Evolutionary conservation across 2,113 vertebrate species (phyloP).

Genomic region (Fulica atra): DNA sequence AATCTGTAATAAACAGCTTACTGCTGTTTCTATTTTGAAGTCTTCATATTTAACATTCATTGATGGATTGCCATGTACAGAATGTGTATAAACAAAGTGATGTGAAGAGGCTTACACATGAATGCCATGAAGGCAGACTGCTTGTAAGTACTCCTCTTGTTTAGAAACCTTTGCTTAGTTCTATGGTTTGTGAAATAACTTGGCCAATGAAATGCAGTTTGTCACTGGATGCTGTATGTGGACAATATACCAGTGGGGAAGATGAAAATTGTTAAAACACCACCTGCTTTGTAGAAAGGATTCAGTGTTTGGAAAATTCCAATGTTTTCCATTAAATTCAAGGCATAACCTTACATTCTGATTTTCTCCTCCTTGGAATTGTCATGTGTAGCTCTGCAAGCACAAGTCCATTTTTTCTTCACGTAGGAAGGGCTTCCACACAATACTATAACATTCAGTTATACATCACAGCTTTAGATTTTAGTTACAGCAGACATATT

Average conservation of each 20-base stretch:
- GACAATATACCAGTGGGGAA: background rate
- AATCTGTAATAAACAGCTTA: constrained; percentile 56
- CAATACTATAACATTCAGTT: background rate
- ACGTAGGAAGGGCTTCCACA: background rate
- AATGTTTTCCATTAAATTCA: background rate
- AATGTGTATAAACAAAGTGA: constrained; percentile 42
- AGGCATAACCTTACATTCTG: background rate
- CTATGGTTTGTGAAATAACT: constrained; percentile 6
- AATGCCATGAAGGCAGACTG: constrained; percentile 27
- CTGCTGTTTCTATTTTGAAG: constrained; percentile 62
- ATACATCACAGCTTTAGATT: background rate
- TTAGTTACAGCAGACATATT: background rate
- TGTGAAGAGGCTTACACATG: constrained; percentile 27
- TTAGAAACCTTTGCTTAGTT: constrained; percentile 10
- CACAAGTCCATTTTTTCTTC: background rate
- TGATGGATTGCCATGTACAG: constrained; percentile 46
- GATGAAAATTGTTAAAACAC: background rate
- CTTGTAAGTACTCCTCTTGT: background rate
- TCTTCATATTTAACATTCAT: constrained; percentile 7
- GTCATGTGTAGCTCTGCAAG: background rate
- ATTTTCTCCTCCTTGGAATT: background rate
- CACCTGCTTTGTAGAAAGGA: background rate
- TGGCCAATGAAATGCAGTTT: background rate
- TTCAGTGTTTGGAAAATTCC: background rate
- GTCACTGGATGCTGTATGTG: background rate